Conservation (phyloP, 1,140 invertebrate genomes). For the Panagrolaimus sp. region DNA sequence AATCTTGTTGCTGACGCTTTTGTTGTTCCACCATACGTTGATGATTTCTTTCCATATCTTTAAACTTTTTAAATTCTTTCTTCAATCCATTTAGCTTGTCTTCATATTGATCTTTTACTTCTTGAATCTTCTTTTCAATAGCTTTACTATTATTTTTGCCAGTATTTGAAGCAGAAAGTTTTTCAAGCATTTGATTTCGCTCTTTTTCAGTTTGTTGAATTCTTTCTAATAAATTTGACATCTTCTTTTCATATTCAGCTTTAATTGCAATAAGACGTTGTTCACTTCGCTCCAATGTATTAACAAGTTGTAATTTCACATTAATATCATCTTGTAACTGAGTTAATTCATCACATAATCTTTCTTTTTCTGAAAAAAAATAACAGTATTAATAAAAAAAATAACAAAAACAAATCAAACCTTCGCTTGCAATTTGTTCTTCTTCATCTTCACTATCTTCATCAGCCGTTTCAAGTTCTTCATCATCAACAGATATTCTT, state of each 20-base stretch:
- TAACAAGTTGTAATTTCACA: constrained; percentile 66
- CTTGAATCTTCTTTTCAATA: constrained; percentile 64
- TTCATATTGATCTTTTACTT: constrained; percentile 83
- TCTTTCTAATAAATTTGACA: constrained; percentile 76
- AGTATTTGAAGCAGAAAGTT: constrained; percentile 28
- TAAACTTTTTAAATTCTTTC: constrained; percentile 76
- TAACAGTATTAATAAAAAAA: too few relatives aligned
- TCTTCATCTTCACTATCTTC: constrained; percentile 52
- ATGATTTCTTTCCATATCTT: constrained; percentile 83
- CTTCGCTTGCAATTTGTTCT: constrained; percentile 10
- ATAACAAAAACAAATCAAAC: too few relatives aligned
- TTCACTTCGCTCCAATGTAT: constrained; percentile 83
- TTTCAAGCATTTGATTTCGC: constrained; percentile 69
- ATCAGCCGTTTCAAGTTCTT: constrained; percentile 53
- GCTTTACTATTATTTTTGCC: constrained; percentile 26
- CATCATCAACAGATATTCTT: constrained; percentile 61
- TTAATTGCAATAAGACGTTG: constrained; percentile 74
- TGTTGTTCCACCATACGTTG: constrained; percentile 68
- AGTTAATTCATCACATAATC: neutral
- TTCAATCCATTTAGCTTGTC: constrained; percentile 75
- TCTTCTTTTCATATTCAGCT: constrained; percentile 86
- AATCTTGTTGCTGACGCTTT: constrained; percentile 74
- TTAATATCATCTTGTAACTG: neutral
- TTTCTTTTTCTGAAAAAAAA: neutral
- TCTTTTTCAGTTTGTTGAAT: constrained; percentile 85